Evolutionary conservation across 2,113 vertebrate genomes (phyloP).

Genomic region (Orthonyx spaldingii): DNA sequence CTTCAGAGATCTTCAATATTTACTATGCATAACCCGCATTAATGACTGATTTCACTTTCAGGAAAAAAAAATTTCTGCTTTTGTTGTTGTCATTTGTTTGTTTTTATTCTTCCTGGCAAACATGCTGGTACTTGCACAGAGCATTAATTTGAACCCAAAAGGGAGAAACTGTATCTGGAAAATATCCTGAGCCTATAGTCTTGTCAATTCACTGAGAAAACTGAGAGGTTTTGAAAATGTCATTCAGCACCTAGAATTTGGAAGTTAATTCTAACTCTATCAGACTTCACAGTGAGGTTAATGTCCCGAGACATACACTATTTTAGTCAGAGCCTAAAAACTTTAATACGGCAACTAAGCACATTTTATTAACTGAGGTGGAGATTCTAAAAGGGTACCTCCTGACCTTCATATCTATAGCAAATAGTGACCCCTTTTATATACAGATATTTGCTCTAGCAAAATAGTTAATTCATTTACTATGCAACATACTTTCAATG

Average conservation of each 20-base stretch:
- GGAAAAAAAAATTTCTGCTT: neutral
- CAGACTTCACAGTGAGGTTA: neutral
- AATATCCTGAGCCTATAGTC: neutral
- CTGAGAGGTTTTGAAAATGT: neutral
- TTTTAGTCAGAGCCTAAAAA: neutral
- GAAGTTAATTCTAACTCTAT: neutral
- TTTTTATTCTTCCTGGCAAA: neutral
- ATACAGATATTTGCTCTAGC: neutral
- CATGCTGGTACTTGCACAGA: neutral
- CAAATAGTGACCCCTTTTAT: neutral
- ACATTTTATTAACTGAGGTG: neutral
- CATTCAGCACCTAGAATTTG: neutral
- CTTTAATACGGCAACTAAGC: neutral
- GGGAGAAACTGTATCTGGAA: neutral
- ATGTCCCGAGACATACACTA: fast-evolving
- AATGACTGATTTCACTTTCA: neutral
- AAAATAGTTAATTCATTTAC: neutral
- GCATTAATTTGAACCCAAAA: neutral
- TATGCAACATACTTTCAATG: neutral
- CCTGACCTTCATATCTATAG: neutral
- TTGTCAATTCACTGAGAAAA: neutral
- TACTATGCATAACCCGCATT: neutral
- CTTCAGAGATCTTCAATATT: neutral
- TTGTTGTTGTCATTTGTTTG: neutral
- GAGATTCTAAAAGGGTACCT: neutral